These are phyloP conservation scores for Fragum sueziense DNA, from an alignment of 2,888 invertebrate genomes.

Conservation along the genomic window DNA sequence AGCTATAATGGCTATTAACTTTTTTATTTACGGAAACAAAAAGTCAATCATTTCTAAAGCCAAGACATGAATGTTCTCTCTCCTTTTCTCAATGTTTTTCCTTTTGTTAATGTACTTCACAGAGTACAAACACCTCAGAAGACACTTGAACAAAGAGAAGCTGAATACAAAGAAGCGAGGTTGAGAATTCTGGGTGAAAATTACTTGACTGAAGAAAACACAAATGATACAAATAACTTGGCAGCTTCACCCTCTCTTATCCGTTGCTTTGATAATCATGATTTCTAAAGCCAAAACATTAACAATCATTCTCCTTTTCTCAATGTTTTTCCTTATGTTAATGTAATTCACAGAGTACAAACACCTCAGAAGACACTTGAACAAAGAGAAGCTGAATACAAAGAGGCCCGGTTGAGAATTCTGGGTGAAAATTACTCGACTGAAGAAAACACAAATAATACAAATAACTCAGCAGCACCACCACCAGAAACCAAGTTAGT, in stretches of 20 bases:
- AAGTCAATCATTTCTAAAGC: too few relatives aligned
- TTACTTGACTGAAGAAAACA: constrained; percentile 46
- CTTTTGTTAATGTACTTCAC: too few relatives aligned
- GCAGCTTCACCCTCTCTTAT: constrained; percentile 12
- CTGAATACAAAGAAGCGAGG: constrained; percentile 96
- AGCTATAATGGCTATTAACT: too few relatives aligned
- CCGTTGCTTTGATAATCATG: too few relatives aligned
- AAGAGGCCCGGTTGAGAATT: constrained; percentile 94
- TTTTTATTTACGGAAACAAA: too few relatives aligned
- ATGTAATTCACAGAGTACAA: constrained; percentile 18
- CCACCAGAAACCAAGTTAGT: constrained; percentile 16
- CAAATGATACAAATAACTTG: constrained; percentile 9
- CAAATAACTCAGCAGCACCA: constrained; percentile 19
- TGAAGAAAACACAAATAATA: constrained; percentile 30
- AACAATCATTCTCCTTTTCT: too few relatives aligned
- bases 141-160: constrained; percentile 88
- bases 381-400: constrained; percentile 95
- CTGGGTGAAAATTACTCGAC: constrained; percentile 85
- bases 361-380: constrained; percentile 83
- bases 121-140: constrained; percentile 81
- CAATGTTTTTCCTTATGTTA: too few relatives aligned
- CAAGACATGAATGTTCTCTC: too few relatives aligned
- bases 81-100: too few relatives aligned
- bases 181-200: constrained; percentile 90
- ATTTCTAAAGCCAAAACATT: too few relatives aligned